phyloP scores from a whole-genome alignment of 2,888 invertebrate species.

The Leptopilina myrica region DNA sequence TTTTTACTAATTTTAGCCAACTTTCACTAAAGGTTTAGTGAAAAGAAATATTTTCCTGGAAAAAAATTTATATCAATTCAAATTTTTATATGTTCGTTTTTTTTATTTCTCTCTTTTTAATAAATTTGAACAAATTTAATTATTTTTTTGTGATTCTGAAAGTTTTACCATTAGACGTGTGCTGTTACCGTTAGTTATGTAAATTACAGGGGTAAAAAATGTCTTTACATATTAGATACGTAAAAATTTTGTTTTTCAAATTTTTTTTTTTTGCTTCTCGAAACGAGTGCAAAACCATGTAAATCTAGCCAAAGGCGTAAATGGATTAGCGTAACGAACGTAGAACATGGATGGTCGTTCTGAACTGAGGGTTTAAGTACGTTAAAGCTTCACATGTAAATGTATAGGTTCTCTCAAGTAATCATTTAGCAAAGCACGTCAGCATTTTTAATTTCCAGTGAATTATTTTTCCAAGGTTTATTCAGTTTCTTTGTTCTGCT shows the following conservation, averaged over 20 bases:
- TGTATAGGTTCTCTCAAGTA: constrained; percentile 49
- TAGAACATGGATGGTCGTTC: constrained; percentile 54
- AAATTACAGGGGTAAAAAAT: too few relatives aligned
- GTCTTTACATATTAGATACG: too few relatives aligned
- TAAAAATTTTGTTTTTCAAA: neutral
- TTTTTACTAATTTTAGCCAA: too few relatives aligned
- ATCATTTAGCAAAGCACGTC: constrained; percentile 54
- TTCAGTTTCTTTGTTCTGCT: neutral
- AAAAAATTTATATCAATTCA: too few relatives aligned
- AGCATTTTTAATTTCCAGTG: constrained; percentile 1
- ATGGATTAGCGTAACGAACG: constrained; percentile 63
- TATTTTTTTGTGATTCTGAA: neutral
- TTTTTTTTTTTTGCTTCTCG: constrained; percentile 52
- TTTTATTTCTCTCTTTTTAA: too few relatives aligned
- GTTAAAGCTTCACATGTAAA: constrained; percentile 50
- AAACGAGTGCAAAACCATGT: constrained; percentile 61
- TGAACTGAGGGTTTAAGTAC: constrained; percentile 53
- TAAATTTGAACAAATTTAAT: too few relatives aligned
- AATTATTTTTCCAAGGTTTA: neutral
- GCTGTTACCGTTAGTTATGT: too few relatives aligned
- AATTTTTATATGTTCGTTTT: too few relatives aligned
- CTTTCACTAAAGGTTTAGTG: too few relatives aligned
- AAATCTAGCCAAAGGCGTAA: constrained; percentile 59
- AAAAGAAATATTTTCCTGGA: too few relatives aligned
- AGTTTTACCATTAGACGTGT: neutral